Conservation (phyloP, 2,113 vertebrate genomes). For the Solenodon paradoxus region DNA sequence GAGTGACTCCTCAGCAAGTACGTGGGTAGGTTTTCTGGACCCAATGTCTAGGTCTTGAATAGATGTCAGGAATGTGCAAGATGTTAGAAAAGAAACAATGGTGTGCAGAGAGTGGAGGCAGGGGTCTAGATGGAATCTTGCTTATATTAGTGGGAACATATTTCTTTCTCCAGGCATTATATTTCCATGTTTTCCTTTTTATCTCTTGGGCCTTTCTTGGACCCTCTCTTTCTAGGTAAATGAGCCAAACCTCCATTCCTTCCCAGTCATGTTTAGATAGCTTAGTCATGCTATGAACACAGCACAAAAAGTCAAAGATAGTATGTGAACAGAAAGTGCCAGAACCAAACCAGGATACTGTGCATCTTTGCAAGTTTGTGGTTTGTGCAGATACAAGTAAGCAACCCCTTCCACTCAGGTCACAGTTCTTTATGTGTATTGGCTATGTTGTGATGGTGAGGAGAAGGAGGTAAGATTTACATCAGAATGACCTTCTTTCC, state of each 20-base stretch:
- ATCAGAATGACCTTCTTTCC: background rate
- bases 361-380: background rate
- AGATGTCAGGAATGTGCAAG: background rate
- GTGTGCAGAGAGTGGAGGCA: background rate
- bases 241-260: background rate
- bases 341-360: background rate
- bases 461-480: background rate
- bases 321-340: background rate
- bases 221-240: background rate
- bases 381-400: background rate
- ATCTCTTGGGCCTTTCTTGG: background rate
- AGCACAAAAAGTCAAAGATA: background rate
- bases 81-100: background rate
- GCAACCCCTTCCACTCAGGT: background rate
- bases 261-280: background rate
- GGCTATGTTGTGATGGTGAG: background rate
- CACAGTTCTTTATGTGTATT: background rate
- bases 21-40: background rate
- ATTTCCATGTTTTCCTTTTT: background rate
- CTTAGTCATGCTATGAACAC: background rate
- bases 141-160: slow-evolving; percentile 4
- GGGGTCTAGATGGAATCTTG: background rate
- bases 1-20: background rate
- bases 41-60: background rate
- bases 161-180: background rate